phyloP scores from a whole-genome alignment of 2,888 invertebrate species.

The Apotomis betuletana region DNA sequence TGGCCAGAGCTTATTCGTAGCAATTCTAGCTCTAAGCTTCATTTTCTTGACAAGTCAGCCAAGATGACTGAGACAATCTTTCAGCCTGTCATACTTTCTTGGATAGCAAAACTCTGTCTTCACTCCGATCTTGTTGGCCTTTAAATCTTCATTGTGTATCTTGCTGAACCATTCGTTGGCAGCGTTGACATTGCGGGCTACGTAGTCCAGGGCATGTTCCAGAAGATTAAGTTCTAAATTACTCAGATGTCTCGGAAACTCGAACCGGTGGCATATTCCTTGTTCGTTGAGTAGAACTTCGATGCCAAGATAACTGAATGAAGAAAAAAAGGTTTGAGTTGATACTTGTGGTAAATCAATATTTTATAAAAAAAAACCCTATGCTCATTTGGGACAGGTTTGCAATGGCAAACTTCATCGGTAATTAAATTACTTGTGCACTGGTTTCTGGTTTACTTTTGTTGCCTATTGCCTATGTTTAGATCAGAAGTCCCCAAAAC shows the following conservation, averaged over 20 bases:
- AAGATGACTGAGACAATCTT: conserved; percentile 46
- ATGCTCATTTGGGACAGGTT: no score
- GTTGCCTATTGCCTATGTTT: no score
- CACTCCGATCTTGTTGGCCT: conserved; percentile 45
- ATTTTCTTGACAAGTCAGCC: not conserved
- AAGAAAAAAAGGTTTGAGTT: conserved; percentile 31
- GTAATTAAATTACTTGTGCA: no score
- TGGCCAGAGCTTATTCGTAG: no score
- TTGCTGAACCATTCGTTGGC: conserved; percentile 55
- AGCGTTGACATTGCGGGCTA: conserved; percentile 52
- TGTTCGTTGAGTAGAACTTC: conserved; percentile 58
- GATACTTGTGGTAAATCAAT: not conserved
- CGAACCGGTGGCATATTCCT: conserved; percentile 62
- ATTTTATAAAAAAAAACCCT: no score
- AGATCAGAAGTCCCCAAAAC: no score
- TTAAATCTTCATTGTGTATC: conserved; percentile 38
- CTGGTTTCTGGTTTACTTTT: no score
- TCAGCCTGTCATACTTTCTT: conserved; percentile 49
- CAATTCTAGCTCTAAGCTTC: not conserved
- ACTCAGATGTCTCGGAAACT: conserved; percentile 58
- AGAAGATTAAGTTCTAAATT: conserved; percentile 54
- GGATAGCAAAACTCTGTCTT: conserved; percentile 51
- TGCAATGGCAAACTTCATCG: no score
- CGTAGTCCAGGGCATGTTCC: conserved; percentile 51
- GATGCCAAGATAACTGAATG: conserved; percentile 58